phyloP scores from a whole-genome alignment of 2,888 invertebrate species.

The Lutraria lutraria region DNA sequence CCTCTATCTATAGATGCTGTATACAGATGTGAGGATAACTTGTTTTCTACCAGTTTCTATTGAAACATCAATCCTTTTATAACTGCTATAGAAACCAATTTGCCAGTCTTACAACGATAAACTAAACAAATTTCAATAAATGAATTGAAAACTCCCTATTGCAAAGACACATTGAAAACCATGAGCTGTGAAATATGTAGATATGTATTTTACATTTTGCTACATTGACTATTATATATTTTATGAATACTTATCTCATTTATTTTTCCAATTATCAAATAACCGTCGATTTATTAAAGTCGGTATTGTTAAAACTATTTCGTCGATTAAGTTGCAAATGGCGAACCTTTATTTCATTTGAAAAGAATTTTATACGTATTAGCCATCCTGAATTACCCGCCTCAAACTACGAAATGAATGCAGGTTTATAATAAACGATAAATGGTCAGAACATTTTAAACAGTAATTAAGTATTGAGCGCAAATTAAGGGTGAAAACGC shows the following conservation, averaged over 20 bases:
- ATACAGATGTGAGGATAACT: constrained; percentile 38
- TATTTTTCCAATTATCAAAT: constrained; percentile 37
- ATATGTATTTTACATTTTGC: constrained; percentile 56
- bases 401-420: not conserved
- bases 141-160: constrained; percentile 40
- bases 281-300: constrained; percentile 19
- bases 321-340: constrained; percentile 16
- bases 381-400: not conserved
- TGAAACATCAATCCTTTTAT: constrained; percentile 37
- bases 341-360: constrained; percentile 27
- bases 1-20: constrained; percentile 4
- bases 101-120: constrained; percentile 35
- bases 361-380: not conserved
- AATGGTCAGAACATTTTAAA: not conserved
- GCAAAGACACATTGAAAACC: constrained; percentile 53
- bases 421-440: not conserved
- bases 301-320: constrained; percentile 46
- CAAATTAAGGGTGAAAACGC: not conserved
- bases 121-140: constrained; percentile 45
- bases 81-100: constrained; percentile 55
- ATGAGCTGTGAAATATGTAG: constrained; percentile 49
- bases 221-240: constrained; percentile 52
- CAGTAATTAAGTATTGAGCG: not conserved
- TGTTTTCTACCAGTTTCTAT: constrained; percentile 28
- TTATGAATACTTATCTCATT: constrained; percentile 44